These are phyloP conservation scores for Amblyteles armatorius DNA, from an alignment of 2,888 invertebrate genomes.

Conservation along the genomic window DNA sequence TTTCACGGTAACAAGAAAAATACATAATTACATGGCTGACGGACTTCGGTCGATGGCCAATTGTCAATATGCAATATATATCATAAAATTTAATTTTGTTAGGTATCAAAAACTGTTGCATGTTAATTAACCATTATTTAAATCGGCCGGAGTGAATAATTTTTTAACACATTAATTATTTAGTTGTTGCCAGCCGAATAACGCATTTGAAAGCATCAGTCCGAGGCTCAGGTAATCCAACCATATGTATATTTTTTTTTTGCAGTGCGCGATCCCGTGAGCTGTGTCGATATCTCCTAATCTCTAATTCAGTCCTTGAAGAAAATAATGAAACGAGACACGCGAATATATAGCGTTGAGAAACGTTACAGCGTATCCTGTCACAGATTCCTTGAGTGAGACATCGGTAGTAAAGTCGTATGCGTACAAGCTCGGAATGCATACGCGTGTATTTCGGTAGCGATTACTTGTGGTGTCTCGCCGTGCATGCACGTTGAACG, in stretches of 20 bases:
- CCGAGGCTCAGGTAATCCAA: background rate
- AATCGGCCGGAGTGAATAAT: background rate
- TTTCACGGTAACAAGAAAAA: background rate
- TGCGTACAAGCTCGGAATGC: slow-evolving; percentile 1
- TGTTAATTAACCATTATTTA: background rate
- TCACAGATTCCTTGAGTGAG: slow-evolving; percentile 52
- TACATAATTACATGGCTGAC: background rate
- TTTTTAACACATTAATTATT: background rate
- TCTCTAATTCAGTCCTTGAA: slow-evolving; percentile 43
- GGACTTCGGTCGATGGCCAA: no score
- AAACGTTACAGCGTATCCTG: slow-evolving; percentile 58
- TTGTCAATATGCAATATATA: no score
- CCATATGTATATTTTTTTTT: background rate
- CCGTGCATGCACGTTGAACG: background rate
- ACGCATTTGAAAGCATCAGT: background rate
- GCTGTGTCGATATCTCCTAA: background rate
- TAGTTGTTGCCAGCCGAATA: background rate
- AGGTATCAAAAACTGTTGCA: no score
- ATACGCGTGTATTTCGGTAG: slow-evolving; percentile 3
- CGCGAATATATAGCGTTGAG: slow-evolving; percentile 50
- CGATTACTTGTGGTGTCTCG: background rate
- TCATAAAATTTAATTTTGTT: no score
- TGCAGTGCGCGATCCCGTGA: background rate
- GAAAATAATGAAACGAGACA: slow-evolving; percentile 34
- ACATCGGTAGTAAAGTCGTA: slow-evolving; percentile 16